A percentile compares a stretch with the other conserved stretches of the same genome.
These are phyloP conservation scores for Diarsia dahlii DNA, from an alignment of 2,888 invertebrate genomes.

Conservation along the genomic window DNA sequence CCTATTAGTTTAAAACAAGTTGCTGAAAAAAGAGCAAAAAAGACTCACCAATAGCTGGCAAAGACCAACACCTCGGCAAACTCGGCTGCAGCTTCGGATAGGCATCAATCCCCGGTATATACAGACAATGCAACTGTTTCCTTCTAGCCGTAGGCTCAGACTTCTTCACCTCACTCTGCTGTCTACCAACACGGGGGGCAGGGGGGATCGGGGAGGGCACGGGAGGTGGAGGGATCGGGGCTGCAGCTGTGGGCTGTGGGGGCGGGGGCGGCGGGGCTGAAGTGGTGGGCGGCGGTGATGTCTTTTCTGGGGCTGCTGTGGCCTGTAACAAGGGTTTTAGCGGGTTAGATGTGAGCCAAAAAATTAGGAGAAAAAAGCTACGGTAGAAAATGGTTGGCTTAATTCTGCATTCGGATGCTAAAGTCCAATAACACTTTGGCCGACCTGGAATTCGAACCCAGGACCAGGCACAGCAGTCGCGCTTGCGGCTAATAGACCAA, in stretches of 20 bases:
- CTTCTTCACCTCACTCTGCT: slow-evolving; percentile 38
- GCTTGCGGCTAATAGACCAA: too few relatives aligned
- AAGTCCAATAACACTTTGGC: too few relatives aligned
- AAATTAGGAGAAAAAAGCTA: too few relatives aligned
- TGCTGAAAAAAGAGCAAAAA: too few relatives aligned
- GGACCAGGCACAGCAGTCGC: too few relatives aligned
- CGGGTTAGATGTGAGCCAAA: neutral
- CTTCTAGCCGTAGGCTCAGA: slow-evolving; percentile 51
- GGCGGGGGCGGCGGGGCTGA: slow-evolving; percentile 29
- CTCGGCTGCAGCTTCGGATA: slow-evolving; percentile 93
- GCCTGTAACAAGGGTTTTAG: slow-evolving; percentile 36
- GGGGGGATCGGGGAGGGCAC: slow-evolving; percentile 21
- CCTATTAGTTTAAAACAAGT: too few relatives aligned
- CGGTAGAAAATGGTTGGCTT: too few relatives aligned
- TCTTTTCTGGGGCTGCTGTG: slow-evolving; percentile 50
- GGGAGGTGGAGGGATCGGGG: slow-evolving; percentile 32
- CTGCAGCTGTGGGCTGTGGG: slow-evolving; percentile 8
- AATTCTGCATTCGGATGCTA: too few relatives aligned
- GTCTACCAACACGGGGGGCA: slow-evolving; percentile 12
- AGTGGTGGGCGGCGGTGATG: slow-evolving; percentile 34
- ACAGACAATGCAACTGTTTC: slow-evolving; percentile 89
- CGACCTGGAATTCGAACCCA: too few relatives aligned
- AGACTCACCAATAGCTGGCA: slow-evolving; percentile 91
- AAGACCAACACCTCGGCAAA: slow-evolving; percentile 94
- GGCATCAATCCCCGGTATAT: slow-evolving; percentile 95